Conservation (phyloP, 2,113 vertebrate species). For the Sus scrofa region DNA sequence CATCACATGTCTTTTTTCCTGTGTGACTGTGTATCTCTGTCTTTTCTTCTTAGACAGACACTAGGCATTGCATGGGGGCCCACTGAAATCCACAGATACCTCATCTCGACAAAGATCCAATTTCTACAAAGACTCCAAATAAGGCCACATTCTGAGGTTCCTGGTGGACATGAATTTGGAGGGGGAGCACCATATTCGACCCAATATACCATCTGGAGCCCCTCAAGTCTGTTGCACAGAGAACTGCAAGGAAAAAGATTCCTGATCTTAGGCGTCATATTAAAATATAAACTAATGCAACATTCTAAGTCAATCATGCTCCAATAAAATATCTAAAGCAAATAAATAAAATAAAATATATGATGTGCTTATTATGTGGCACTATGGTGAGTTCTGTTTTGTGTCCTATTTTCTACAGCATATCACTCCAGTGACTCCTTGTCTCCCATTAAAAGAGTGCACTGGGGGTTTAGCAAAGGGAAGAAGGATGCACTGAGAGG, state of each 20-base stretch:
- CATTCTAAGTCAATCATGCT: too few relatives aligned
- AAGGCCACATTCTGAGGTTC: background rate
- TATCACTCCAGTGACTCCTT: background rate
- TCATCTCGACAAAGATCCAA: background rate
- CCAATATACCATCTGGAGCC: background rate
- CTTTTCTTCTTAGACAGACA: background rate
- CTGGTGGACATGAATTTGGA: background rate
- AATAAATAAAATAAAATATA: too few relatives aligned
- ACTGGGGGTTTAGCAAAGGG: background rate
- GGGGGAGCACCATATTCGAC: background rate
- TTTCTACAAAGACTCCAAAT: background rate
- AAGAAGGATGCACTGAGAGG: background rate
- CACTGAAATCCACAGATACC: background rate
- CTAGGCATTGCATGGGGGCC: background rate
- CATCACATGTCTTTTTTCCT: background rate
- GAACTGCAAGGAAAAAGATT: background rate
- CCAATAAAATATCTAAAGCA: too few relatives aligned
- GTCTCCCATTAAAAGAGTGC: accelerated
- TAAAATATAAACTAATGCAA: background rate
- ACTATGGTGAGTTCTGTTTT: background rate
- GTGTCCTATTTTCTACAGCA: background rate
- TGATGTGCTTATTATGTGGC: too few relatives aligned
- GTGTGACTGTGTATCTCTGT: too few relatives aligned
- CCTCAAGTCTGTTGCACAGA: background rate
- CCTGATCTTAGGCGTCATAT: accelerated